Percentiles rank a stretch among this genome's conserved stretches.
Conservation (phyloP, 2,888 invertebrate genomes). For the Lasioglossum malachurum region DNA sequence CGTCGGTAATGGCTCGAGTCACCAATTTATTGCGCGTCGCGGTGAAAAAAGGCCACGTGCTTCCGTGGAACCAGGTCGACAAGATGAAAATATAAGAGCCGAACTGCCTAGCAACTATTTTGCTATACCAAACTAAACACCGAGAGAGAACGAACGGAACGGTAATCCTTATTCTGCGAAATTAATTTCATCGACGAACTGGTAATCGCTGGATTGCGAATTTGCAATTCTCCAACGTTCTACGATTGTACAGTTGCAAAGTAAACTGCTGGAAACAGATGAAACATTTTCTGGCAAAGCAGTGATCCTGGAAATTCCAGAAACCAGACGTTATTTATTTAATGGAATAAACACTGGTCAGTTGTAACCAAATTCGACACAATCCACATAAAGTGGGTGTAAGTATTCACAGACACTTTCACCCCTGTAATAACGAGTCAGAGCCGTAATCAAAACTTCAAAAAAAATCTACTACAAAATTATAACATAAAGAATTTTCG, state of each 20-base stretch:
- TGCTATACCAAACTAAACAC: not conserved
- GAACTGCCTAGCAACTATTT: not conserved
- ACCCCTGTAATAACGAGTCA: no score
- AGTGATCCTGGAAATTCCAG: no score
- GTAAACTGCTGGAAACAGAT: no score
- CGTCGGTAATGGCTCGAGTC: constrained; percentile 28
- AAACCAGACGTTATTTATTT: no score
- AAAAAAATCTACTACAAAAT: no score
- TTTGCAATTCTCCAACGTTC: not conserved
- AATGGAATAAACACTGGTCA: no score
- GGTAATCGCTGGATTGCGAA: not conserved
- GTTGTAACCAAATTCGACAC: no score
- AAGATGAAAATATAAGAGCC: not conserved
- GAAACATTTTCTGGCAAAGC: no score
- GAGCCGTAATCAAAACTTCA: no score
- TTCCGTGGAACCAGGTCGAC: constrained; percentile 19
- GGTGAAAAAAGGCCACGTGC: not conserved
- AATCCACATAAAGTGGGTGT: no score
- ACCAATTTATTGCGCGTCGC: constrained; percentile 27
- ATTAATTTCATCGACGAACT: not conserved
- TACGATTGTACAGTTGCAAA: not conserved
- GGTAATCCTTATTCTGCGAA: not conserved
- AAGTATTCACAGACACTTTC: no score
- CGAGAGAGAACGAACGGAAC: not conserved
- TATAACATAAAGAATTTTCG: no score